Percentiles rank a stretch among this genome's conserved stretches.
phyloP scores from a whole-genome alignment of 2,113 vertebrate genomes.

The Microtus ochrogaster region DNA sequence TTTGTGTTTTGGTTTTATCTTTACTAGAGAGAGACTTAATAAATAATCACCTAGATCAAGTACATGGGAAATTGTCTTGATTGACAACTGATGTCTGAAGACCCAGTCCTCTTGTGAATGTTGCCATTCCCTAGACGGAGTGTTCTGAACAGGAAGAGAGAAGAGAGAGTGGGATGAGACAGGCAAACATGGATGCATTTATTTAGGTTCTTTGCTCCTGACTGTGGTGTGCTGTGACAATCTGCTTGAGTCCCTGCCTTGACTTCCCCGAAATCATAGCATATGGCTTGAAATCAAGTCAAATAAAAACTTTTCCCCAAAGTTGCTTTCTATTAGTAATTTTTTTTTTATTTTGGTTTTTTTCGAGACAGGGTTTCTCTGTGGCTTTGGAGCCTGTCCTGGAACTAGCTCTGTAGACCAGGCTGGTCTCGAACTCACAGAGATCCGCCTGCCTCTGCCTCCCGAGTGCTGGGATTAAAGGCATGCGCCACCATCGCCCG shows the following conservation, averaged over 20 bases:
- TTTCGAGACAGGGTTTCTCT: no score
- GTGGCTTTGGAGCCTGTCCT: no score
- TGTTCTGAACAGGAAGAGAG: background rate
- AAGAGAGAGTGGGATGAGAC: background rate
- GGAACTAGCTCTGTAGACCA: no score
- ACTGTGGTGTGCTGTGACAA: background rate
- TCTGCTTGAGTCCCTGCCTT: background rate
- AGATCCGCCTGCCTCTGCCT: no score
- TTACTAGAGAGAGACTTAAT: background rate
- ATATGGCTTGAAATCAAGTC: background rate
- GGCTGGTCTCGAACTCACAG: no score
- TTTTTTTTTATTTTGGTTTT: no score
- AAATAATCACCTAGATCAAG: background rate
- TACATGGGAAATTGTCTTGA: background rate
- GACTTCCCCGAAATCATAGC: background rate
- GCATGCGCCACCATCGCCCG: no score
- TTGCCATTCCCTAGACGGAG: no score
- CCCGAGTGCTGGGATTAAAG: no score
- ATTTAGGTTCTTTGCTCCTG: background rate
- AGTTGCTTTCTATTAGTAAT: background rate
- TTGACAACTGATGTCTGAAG: background rate
- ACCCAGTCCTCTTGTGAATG: background rate
- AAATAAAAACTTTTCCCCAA: background rate
- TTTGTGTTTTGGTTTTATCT: background rate
- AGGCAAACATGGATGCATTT: background rate